Evolutionary conservation across 2,797 vertebrate genomes (phyloP), one percentile per base, ranked within the genome.

Genomic region (Notamacropus eugenii): DNA sequence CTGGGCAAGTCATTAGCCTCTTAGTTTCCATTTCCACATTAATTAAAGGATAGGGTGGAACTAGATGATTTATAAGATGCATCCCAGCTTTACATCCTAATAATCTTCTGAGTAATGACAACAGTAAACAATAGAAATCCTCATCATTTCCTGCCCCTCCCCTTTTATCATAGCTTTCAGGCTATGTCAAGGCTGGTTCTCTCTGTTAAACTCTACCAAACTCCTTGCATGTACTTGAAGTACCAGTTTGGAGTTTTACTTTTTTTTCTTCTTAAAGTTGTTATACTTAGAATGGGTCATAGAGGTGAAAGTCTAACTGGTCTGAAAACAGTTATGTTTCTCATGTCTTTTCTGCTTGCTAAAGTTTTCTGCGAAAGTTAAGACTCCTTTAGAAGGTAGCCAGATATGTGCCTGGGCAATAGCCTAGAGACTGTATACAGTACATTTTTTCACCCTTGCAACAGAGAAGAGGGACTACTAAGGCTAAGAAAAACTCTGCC

Each of bases 241-340:
- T 82, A 40, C 3, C 40, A 46, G 46, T 46, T 82, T 46, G 22
- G 40, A 82, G 1, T 27, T 82, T 82, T 82, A 5, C 46, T 46
- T 82, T 82, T 24, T 82, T 82, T 27, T 10, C 40, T 82, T 82
- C 54, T 95, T 54, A 93, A 93, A 59, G 46, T 57, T 12, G 29
- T 0, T 24, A 93, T 82, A 34, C 55, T 93, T 57, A 52, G 67
- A 95, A 24, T 93, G n/a, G 93, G 90, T 28, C 34, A 54, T 55
- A 95, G 58, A 55, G 1, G 54, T 90, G 3, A 56, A 1, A 4
- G 14, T 29, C 52, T n/a, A 91, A 90, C 52, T n/a, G 46, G 87
- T 92, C 59, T 91, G 52, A n/a, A 87, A 54, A 52, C 90, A 92
- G 55, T 90, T 58, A 94, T 52, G 94, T 24, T 94, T 97, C 95